Evolutionary conservation across 1,140 invertebrate genomes (phyloP).

Genomic region (Trachymyrmex septentrionalis): DNA sequence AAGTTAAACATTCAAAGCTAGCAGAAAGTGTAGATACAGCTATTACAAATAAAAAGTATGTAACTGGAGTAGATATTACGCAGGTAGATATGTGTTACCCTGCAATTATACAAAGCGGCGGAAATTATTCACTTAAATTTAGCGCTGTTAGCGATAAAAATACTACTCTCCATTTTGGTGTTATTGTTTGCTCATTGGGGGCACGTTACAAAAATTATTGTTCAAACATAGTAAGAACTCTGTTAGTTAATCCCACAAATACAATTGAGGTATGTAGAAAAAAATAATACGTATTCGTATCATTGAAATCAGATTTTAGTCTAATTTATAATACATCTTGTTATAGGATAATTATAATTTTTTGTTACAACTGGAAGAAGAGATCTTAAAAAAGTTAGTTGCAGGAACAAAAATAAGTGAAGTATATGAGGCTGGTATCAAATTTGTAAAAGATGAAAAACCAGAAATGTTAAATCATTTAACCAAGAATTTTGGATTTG

Average conservation of each 20-base stretch:
- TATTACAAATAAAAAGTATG: slow-evolving; percentile 97
- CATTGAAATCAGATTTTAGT: neutral
- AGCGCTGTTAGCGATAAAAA: slow-evolving; percentile 98
- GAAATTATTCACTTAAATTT: slow-evolving; percentile 98
- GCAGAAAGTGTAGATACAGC: slow-evolving; percentile 97
- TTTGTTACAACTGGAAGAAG: slow-evolving; percentile 96
- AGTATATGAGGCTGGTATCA: slow-evolving; percentile 95
- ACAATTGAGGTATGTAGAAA: slow-evolving; percentile 88
- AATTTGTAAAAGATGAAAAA: slow-evolving; percentile 95
- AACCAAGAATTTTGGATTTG: slow-evolving; percentile 98
- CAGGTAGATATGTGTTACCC: slow-evolving; percentile 99
- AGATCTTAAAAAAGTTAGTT: slow-evolving; percentile 94
- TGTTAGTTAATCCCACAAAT: slow-evolving; percentile 97
- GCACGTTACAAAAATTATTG: slow-evolving; percentile 99
- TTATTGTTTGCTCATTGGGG: slow-evolving; percentile 98
- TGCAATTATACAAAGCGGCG: slow-evolving; percentile 99
- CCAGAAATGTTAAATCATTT: slow-evolving; percentile 95
- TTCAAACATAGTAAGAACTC: slow-evolving; percentile 99
- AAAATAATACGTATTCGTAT: neutral
- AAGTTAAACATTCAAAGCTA: slow-evolving; percentile 97
- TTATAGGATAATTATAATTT: slow-evolving; percentile 97
- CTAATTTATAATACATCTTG: neutral
- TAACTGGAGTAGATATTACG: slow-evolving; percentile 94
- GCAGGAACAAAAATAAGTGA: slow-evolving; percentile 95
- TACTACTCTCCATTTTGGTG: slow-evolving; percentile 95